phyloP scores from a whole-genome alignment of 2,797 vertebrate genomes.

The Fundulus diaphanus region DNA sequence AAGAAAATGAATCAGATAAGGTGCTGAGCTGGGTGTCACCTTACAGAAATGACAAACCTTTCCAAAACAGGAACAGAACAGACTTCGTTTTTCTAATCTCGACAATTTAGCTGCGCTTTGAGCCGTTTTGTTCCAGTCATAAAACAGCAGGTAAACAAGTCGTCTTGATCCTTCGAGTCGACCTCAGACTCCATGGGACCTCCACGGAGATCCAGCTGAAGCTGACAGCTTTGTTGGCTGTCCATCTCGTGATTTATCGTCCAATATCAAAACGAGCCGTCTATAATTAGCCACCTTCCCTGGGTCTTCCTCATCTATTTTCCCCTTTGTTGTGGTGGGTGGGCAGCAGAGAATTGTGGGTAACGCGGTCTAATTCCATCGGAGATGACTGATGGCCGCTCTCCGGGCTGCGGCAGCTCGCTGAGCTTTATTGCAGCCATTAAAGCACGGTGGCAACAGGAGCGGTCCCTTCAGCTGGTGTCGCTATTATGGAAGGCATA shows the following conservation, averaged over 20 bases:
- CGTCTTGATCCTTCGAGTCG: background rate
- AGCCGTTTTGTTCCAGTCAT: background rate
- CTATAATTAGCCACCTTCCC: slow-evolving; percentile 21
- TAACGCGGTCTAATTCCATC: slow-evolving; percentile 73
- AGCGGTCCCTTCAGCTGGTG: slow-evolving; percentile 54
- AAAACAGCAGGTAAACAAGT: background rate
- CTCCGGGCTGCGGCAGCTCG: slow-evolving; percentile 35
- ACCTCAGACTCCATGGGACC: slow-evolving; percentile 1
- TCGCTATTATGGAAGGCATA: slow-evolving; percentile 31
- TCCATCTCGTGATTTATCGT: slow-evolving; percentile 1
- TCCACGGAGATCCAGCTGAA: background rate
- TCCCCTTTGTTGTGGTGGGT: slow-evolving; percentile 28
- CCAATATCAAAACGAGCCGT: slow-evolving; percentile 5
- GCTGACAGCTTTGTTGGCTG: background rate
- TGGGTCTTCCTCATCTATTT: slow-evolving; percentile 8
- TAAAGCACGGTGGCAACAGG: slow-evolving; percentile 57
- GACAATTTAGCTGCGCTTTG: no score
- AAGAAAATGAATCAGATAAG: no score
- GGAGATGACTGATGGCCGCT: slow-evolving; percentile 68
- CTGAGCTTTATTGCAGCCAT: slow-evolving; percentile 67
- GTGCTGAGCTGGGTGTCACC: no score
- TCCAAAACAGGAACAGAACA: no score
- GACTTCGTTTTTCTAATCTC: no score
- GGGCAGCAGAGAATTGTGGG: slow-evolving; percentile 62
- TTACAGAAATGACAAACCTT: no score